Percentiles rank a stretch among this genome's conserved stretches.
Evolutionary conservation across 1,140 invertebrate genomes (phyloP).

Genomic region (Amyelois transitella): DNA sequence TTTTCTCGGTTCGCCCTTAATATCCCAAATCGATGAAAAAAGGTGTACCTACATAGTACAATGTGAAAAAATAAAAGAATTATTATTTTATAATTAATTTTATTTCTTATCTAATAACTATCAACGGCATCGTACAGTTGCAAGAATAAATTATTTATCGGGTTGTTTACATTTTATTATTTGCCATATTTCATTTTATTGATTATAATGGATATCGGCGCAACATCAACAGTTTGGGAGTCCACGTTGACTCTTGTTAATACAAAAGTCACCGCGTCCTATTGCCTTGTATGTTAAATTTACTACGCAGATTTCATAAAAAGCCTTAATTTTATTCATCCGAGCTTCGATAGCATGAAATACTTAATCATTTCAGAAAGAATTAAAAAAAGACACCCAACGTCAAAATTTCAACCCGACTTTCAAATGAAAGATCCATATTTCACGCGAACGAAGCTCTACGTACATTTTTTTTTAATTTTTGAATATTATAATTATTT

Average conservation of each 20-base stretch:
- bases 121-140: slow-evolving; percentile 67
- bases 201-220: slow-evolving; percentile 36
- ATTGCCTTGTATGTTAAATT: slow-evolving; percentile 25
- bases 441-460: slow-evolving; percentile 60
- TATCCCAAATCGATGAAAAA: too few relatives aligned
- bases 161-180: slow-evolving; percentile 40
- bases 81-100: slow-evolving; percentile 66
- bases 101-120: slow-evolving; percentile 71
- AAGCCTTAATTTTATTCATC: slow-evolving; percentile 60
- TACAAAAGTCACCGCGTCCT: neutral
- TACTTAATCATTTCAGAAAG: too few relatives aligned
- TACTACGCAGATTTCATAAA: slow-evolving; percentile 53
- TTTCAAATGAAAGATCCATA: slow-evolving; percentile 11
- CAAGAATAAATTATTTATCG: slow-evolving; percentile 61
- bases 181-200: slow-evolving; percentile 28
- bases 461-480: slow-evolving; percentile 46
- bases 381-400: slow-evolving; percentile 28
- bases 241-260: slow-evolving; percentile 10
- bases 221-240: slow-evolving; percentile 12
- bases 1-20: too few relatives aligned
- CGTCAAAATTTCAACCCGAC: neutral
- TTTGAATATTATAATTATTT: slow-evolving; percentile 41
- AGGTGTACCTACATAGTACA: neutral
- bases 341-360: slow-evolving; percentile 57
- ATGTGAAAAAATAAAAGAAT: slow-evolving; percentile 11